Conservation (phyloP, 1,140 invertebrate genomes). For the Drosophila biarmipes region DNA sequence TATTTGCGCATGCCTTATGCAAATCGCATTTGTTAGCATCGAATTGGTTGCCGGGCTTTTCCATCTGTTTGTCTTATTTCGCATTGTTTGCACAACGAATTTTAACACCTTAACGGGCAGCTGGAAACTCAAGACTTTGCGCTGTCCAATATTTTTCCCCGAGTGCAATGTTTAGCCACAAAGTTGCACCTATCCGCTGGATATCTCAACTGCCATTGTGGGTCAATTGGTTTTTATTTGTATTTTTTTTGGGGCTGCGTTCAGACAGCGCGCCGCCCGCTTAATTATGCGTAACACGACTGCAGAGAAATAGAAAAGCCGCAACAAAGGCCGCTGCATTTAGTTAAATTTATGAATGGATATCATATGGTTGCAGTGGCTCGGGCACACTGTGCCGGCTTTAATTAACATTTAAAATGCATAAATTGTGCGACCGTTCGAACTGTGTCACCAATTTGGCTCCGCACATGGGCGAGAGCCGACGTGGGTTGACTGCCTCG, state of each 20-base stretch:
- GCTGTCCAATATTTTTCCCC: slow-evolving; percentile 21
- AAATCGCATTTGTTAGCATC: slow-evolving; percentile 50
- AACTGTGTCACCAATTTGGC: slow-evolving; percentile 59
- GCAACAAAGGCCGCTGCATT: slow-evolving; percentile 44
- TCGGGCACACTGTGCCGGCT: slow-evolving; percentile 40
- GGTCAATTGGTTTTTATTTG: slow-evolving; percentile 62
- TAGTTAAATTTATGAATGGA: slow-evolving; percentile 61
- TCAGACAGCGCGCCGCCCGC: slow-evolving; percentile 61
- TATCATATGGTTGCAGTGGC: slow-evolving; percentile 1
- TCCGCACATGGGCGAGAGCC: slow-evolving; percentile 31
- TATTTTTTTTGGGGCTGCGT: slow-evolving; percentile 36
- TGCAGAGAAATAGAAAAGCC: slow-evolving; percentile 39
- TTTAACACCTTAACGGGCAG: slow-evolving; percentile 44
- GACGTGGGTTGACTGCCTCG: slow-evolving; percentile 26
- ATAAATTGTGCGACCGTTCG: slow-evolving; percentile 58
- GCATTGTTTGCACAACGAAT: slow-evolving; percentile 37
- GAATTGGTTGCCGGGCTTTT: slow-evolving; percentile 16
- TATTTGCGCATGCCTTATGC: slow-evolving; percentile 42
- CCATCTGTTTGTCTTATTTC: slow-evolving; percentile 28
- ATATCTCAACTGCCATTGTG: slow-evolving; percentile 25
- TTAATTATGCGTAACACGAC: slow-evolving; percentile 79
- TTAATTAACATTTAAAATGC: slow-evolving; percentile 64
- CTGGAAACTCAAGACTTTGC: slow-evolving; percentile 13
- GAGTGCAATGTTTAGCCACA: slow-evolving; percentile 15
- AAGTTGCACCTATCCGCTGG: slow-evolving; percentile 18